Base-by-base conservation (phyloP, 1,140 invertebrate species). In the Drosophila varians region DNA sequence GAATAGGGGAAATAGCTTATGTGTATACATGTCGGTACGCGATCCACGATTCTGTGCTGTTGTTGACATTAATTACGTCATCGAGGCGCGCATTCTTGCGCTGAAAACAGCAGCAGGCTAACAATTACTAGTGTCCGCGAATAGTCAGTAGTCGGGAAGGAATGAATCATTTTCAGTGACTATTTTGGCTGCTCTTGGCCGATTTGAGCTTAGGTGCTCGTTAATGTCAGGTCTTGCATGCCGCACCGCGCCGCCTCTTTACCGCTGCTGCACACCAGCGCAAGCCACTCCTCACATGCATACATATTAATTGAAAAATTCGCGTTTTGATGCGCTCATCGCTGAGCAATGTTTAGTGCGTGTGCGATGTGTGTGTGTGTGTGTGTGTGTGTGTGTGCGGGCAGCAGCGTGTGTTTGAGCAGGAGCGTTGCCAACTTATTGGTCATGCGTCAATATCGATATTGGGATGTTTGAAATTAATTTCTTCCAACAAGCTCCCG, bases 241-340 rank as follows among this genome's bases (percentile, higher is more conserved):
- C 40, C 23, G 36, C 51, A 19, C 40, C 23, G 36, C 51, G 11
- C 40, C 36, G 34, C 47, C 31, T 51, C 48, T 19, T 47, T 58
- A 18, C 31, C 55, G 34, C 26, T n/a, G 21, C 12, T 43, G 48
- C 66, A 61, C 34, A 61, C 56, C 31, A 38, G 12, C 54, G 34
- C 46, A 47, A 12, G 26, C 14, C 9, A 46, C 23, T 47, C 61
- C 38, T 65, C 28, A 49, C 31, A 51, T 54, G 23, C 54, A 76
- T 72, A 82, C 60, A 76, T 80, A 87, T 87, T 86, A 80, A 84
- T 84, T 84, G 80, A 87, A 73, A 82, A 87, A 77, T 87, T 87
- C 74, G 82, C 77, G 83, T 87, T 73, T 87, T 82, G 82, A 87
- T 87, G 82, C 77, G 77, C 83, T 87, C 82, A 87, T 87, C 82